Base-by-base conservation (phyloP, 2,888 invertebrate species). In the Macaria notata region DNA sequence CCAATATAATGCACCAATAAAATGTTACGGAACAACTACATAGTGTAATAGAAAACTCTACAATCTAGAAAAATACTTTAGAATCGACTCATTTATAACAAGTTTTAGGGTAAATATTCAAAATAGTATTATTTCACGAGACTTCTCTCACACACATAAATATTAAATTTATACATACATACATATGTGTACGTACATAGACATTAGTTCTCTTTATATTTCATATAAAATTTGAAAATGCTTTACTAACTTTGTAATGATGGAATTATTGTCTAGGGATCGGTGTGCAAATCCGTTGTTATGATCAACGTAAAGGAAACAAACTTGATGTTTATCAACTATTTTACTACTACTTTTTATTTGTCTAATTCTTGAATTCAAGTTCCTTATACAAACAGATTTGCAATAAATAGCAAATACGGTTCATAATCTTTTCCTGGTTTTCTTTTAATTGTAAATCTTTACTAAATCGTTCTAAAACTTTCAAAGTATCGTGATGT, bases 171-270 rank as follows among this genome's bases (percentile, higher is more conserved):
- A 29, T 6, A 50, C 44, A 45, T 55, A 31, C 41, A 42, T 31
- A 50, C 41, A n/a, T n/a, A n/a, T n/a, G 33, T 8, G 4, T 41
- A 29, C 19, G 30, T 46, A 42, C 49, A 49, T 49, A 19, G 6
- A 38, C 46, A 49, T 33, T 49, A 46, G 33, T 55, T 54, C 48
- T 48, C 57, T 57, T 58, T 51, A 59, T 54, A 63, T 63, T 62
- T 60, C 56, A 62, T 72, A 75, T 73, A 78, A 75, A 72, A 77
- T 77, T 72, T 75, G 57, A 66, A 72, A 71, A 66, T 71, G 68
- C 59, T 56, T 68, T 69, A 69, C 54, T 59, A 71, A 68, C 70
- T 74, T 74, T 64, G 66, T 71, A 66, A 58, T 66, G 44, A 51
- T 42, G 51, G 54, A 44, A 59, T 63, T 66, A 66, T 64, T 66